Conservation (phyloP, 1,140 invertebrate species). For the Drosophila murphyi region DNA sequence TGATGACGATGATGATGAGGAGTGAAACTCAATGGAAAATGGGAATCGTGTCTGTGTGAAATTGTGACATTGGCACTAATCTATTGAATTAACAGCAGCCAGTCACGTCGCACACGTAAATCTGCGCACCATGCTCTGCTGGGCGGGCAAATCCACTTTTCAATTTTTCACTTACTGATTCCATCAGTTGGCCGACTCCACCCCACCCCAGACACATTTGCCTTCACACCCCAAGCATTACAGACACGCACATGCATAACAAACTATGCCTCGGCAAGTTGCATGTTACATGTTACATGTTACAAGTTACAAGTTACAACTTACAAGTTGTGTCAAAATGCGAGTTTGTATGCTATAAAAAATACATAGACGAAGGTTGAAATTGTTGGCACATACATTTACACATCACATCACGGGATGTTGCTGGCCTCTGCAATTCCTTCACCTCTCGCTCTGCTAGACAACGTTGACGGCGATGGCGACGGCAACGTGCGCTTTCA, state of each 20-base stretch:
- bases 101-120: constrained; percentile 80
- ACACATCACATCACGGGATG: constrained; percentile 45
- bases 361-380: constrained; percentile 53
- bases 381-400: constrained; percentile 68
- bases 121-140: constrained; percentile 58
- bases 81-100: constrained; percentile 81
- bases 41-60: constrained; percentile 48
- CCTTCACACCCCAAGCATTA: not conserved
- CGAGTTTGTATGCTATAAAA: constrained; percentile 49
- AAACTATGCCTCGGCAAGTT: constrained; percentile 64
- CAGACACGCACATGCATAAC: constrained; percentile 74
- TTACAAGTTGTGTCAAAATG: constrained; percentile 52
- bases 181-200: constrained; percentile 6
- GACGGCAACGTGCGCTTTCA: constrained; percentile 68
- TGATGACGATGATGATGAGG: constrained; percentile 17
- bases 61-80: constrained; percentile 78
- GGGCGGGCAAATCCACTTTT: constrained; percentile 68
- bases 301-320: constrained; percentile 37
- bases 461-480: not conserved
- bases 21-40: constrained; percentile 41
- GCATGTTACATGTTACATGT: constrained; percentile 26
- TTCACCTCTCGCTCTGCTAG: not conserved
- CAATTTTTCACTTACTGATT: constrained; percentile 82
- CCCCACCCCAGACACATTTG: not conserved
- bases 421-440: not conserved